Base-by-base conservation (phyloP, 37 sponge, comb jelly and placozoan genomes). In the Bolinopsis microptera region DNA sequence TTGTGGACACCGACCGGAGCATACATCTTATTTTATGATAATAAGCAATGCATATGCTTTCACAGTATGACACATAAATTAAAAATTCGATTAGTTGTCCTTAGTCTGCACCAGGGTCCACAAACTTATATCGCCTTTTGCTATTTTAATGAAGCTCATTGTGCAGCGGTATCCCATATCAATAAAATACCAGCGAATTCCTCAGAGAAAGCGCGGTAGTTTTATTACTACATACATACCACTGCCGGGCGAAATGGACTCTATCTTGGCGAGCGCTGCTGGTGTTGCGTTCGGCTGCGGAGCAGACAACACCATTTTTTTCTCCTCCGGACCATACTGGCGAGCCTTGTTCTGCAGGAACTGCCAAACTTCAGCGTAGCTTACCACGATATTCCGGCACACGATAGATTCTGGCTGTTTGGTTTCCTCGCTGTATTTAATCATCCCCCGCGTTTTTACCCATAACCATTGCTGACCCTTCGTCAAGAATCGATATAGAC, bases 381-480 rank as follows among this genome's bases (percentile, higher is more conserved):
- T 86, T 9, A 34, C 90, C 30, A 86, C 90, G 26, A 86, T 41
- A 30, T 86, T 86, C 27, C 36, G 90, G 28, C 90, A 86, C 48
- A 86, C 36, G 31, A 86, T 86, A 8, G 90, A 38, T n/a, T 16
- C 39, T 40, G 90, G 61, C 24, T 41, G 90, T 3, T 39, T 86
- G 0, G 90, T 86, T 1, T 48, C 90, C 90, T 86, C 90, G 38
- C 26, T 40, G 48, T 86, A 86, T 38, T 86, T 39, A 3, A 86
- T 24, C 30, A 86, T 13, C 1, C 90, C 90, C 41, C 61, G 90
- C 24, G 90, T 86, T 48, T 86, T 86, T 35, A 86, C 36, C 90
- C 90, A 86, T 30, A 86, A 38, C 90, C 90, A 86, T 23, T 86
- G 90, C 30, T 86, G 90, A 18, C 90, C 90, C 90, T 86, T 86